Base-by-base conservation (phyloP, 2,797 vertebrate species). In the Apogon talboti region DNA sequence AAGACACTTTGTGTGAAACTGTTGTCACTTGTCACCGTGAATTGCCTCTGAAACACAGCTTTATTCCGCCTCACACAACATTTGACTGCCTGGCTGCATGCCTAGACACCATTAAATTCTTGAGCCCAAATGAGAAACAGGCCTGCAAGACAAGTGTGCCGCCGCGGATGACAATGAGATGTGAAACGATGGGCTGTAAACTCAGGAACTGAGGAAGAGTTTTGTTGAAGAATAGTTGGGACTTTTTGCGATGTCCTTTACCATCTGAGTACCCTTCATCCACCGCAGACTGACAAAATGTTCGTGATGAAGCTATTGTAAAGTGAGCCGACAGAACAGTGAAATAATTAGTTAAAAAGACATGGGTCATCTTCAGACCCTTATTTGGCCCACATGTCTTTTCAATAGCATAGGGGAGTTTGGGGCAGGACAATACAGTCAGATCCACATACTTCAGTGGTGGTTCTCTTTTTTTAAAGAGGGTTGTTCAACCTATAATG, bases 1-100 rank as follows among this genome's bases (percentile, higher is more conserved):
- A 63, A 76, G 71, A 64, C 74, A 74, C 74, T 78, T 78, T 88
- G 66, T 83, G 74, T 74, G 66, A 83, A 86, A 83, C 79, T 82
- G 85, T 80, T 80, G 84, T 86, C 78, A 86, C 86, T 89, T 79
- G 81, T 89, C 83, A 83, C 66, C 71, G 78, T 78, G 76, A 84
- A 83, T 86, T 67, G 76, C 81, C 64, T 81, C 63, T 74, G 69
- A 85, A 86, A 81, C 64, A 63, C 80, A 67, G 64, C 80, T 84
- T 70, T 61, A 77, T 76, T 68, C 55, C 18, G 28, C 67, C 76
- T 85, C 69, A 51, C 74, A 71, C 68, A 84, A 71, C 70, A 68
- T 84, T 84, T 77, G 76, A 84, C 80, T 83, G 66, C 60, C 68
- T 86, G 88, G 83, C 84, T 58, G 57, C 73, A 57, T 78, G 87